Percentiles rank a stretch among this genome's conserved stretches.
Evolutionary conservation across 2,888 invertebrate species (phyloP).

Genomic region (Philaethria dido): DNA sequence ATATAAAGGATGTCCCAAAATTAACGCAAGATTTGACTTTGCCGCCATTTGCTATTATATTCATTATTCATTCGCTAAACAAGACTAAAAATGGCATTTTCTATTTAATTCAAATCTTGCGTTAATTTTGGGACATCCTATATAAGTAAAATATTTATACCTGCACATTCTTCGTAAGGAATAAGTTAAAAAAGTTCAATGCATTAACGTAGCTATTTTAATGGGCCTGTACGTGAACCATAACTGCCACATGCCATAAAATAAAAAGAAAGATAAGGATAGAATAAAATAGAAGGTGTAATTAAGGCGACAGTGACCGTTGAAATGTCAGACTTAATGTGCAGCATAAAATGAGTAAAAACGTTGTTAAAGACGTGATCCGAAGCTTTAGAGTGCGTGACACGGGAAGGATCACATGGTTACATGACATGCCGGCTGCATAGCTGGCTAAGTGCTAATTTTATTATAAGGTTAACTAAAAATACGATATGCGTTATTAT

Average conservation of each 20-base stretch:
- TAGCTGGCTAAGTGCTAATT: constrained; percentile 23
- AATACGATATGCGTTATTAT: neutral
- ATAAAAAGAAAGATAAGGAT: constrained; percentile 42
- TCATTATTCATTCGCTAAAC: too few relatives aligned
- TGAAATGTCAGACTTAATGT: constrained; percentile 71
- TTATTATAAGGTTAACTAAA: constrained; percentile 20
- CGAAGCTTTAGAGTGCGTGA: constrained; percentile 38
- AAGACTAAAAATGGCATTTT: too few relatives aligned
- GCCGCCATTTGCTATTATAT: too few relatives aligned
- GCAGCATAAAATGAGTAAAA: constrained; percentile 60
- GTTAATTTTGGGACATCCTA: too few relatives aligned
- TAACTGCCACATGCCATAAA: constrained; percentile 37
- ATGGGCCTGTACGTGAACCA: constrained; percentile 30
- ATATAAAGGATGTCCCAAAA: too few relatives aligned
- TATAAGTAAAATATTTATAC: neutral
- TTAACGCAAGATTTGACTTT: too few relatives aligned
- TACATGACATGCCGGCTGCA: constrained; percentile 29
- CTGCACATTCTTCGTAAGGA: constrained; percentile 15
- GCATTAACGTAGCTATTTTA: constrained; percentile 34
- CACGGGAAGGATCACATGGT: constrained; percentile 32
- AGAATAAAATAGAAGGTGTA: constrained; percentile 53
- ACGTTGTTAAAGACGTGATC: constrained; percentile 47
- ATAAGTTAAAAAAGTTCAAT: constrained; percentile 16
- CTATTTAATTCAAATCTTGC: too few relatives aligned
- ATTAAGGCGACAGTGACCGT: constrained; percentile 63